A percentile compares a stretch with the other conserved stretches of the same genome.
These are phyloP conservation scores for Melieria crassipennis DNA, from an alignment of 2,888 invertebrate species.

Conservation along the genomic window DNA sequence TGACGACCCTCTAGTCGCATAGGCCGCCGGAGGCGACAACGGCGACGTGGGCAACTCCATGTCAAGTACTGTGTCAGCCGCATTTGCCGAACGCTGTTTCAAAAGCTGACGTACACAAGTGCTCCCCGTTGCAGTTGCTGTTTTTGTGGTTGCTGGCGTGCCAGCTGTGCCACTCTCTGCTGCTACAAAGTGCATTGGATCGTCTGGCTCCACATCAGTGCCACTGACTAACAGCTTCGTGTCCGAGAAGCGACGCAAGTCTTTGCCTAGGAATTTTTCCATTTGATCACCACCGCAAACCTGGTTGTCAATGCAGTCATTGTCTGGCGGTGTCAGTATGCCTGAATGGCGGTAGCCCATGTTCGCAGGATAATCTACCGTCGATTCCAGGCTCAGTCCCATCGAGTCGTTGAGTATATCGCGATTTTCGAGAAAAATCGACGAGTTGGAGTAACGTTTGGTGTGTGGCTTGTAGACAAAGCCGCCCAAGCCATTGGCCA, in stretches of 20 bases:
- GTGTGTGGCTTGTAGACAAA: slow-evolving; percentile 58
- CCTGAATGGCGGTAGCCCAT: slow-evolving; percentile 62
- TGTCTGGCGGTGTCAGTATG: slow-evolving; percentile 54
- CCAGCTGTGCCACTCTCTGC: slow-evolving; percentile 18
- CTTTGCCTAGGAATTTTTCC: slow-evolving; percentile 57
- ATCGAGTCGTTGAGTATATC: slow-evolving; percentile 64
- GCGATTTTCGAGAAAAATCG: slow-evolving; percentile 66
- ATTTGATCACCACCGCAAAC: slow-evolving; percentile 48
- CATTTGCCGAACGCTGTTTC: slow-evolving; percentile 57
- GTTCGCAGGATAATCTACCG: slow-evolving; percentile 21
- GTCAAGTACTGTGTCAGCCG: slow-evolving; percentile 55
- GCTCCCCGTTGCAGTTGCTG: slow-evolving; percentile 33
- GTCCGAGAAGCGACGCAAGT: slow-evolving; percentile 64
- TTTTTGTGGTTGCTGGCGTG: slow-evolving; percentile 35
- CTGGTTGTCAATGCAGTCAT: slow-evolving; percentile 23
- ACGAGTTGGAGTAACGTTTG: slow-evolving; percentile 64
- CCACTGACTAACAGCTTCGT: slow-evolving; percentile 61
- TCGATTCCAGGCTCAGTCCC: slow-evolving; percentile 45
- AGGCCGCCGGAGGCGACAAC: slow-evolving; percentile 52
- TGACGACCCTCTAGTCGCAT: slow-evolving; percentile 36
- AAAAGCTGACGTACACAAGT: slow-evolving; percentile 48
- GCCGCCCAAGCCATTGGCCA: slow-evolving; percentile 60
- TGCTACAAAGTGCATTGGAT: slow-evolving; percentile 37
- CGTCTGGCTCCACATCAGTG: slow-evolving; percentile 45
- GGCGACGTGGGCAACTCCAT: slow-evolving; percentile 57